Base-by-base conservation (phyloP, 1,140 invertebrate genomes). In the Hyles euphorbiae region DNA sequence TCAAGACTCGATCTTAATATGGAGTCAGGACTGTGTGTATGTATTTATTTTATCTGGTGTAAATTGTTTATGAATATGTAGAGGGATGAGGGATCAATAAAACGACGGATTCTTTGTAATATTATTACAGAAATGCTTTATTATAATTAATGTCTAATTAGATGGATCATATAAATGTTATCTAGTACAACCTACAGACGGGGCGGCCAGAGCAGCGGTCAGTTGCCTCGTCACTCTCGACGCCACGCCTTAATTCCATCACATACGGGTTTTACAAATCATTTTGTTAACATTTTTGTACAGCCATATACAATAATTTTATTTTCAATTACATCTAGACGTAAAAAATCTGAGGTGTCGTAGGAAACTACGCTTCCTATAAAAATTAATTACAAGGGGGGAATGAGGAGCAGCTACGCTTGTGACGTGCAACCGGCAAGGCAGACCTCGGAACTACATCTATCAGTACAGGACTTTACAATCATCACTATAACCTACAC, bases 41-140 rank as follows among this genome's bases (percentile, higher is more conserved):
- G 22, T 22, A 22, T 22, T 22, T 22, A 22, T 22, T 22, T 22
- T 22, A 22, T 22, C 22, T 22, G 22, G 22, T 22, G 22, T 22
- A 22, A 22, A 22, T 22, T 22, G 22, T 22, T n/a, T 22, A 22
- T 22, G 22, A 22, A 22, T 22, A 2, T 22, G 22, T 22, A 22
- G 22, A 2, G 36, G 36, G 36, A 40, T 46, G 43, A 56, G 5
- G 22, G 36, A 48, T 59, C 51, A 85, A 81, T 85, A 70, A 88
- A 88, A 88, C 77, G 48, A 77, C 67, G 67, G 49, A 63, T 78
- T 61, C 69, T 81, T 88, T 87, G 83, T 87, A 83, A 84, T 90
- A 89, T 89, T 89, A 90, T 89, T 90, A 90, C 88, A 90, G 87
- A 89, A 89, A 90, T 89, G 87, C 84, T 90, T 90, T 90, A 89